Conservation (phyloP, 2,797 vertebrate genomes). For the Morelia viridis region DNA sequence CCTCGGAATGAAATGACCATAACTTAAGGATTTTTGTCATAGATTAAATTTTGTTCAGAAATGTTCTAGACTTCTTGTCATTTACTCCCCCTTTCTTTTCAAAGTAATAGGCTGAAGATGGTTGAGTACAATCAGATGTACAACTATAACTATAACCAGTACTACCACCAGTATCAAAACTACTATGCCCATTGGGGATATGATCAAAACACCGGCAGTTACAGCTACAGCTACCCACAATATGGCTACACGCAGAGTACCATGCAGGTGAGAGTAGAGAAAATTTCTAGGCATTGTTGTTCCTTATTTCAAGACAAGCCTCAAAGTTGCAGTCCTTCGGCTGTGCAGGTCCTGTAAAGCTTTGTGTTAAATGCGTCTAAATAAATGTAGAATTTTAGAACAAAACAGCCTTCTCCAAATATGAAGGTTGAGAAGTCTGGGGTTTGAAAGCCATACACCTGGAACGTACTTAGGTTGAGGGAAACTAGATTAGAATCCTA, state of each 20-base stretch:
- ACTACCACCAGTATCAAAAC: constrained; percentile 83
- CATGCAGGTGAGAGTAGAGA: constrained; percentile 75
- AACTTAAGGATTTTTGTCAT: background rate
- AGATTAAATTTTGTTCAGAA: constrained; percentile 6
- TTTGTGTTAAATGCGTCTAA: background rate
- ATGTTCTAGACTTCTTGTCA: constrained; percentile 35
- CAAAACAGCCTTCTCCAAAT: too few relatives aligned
- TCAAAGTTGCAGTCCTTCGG: background rate
- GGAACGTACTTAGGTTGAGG: too few relatives aligned
- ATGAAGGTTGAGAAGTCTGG: too few relatives aligned
- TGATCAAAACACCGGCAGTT: constrained; percentile 83
- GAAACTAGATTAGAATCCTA: too few relatives aligned
- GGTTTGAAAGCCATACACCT: too few relatives aligned
- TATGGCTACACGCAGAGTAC: constrained; percentile 86
- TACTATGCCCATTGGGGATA: constrained; percentile 89
- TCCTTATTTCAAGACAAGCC: too few relatives aligned
- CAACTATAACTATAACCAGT: constrained; percentile 79
- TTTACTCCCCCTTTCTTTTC: constrained; percentile 38
- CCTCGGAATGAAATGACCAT: background rate
- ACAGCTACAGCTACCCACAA: constrained; percentile 85
- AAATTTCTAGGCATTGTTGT: background rate
- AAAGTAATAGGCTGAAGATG: constrained; percentile 75
- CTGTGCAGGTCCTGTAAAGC: background rate
- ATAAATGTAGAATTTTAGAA: background rate
- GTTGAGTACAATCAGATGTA: constrained; percentile 78